Conservation (phyloP, 1,140 invertebrate genomes). For the Drosophila ogumai region DNA sequence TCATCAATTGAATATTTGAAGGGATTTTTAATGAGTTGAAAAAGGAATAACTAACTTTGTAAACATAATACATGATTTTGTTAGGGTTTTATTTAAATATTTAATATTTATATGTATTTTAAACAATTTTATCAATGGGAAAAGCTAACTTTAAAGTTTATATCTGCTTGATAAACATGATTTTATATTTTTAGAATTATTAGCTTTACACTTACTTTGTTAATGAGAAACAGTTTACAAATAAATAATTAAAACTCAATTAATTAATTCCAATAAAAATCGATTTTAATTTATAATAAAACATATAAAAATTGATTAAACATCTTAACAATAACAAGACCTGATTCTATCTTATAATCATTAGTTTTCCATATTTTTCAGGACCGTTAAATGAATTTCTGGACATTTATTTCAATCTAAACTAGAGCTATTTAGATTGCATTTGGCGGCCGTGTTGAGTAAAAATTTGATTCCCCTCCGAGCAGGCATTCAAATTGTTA, state of each 20-base stretch:
- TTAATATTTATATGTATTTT: not conserved
- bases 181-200: not conserved
- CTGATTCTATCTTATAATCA: not conserved
- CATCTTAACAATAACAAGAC: fast-evolving
- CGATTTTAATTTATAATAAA: too few relatives aligned
- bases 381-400: not conserved
- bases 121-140: not conserved
- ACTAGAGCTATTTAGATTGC: constrained; percentile 10
- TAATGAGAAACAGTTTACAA: too few relatives aligned
- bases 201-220: not conserved
- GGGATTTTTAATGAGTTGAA: too few relatives aligned
- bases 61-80: not conserved
- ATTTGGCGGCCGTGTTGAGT: constrained; percentile 9
- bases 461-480: constrained; percentile 1
- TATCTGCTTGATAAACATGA: not conserved
- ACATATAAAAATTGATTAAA: not conserved
- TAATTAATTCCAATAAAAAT: too few relatives aligned
- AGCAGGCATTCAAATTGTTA: constrained; percentile 4
- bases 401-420: constrained; percentile 20
- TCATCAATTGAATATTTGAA: not conserved
- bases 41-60: not conserved
- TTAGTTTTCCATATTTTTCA: not conserved
- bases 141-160: not conserved
- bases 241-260: not conserved
- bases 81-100: not conserved